phyloP scores from a whole-genome alignment of 2,113 vertebrate genomes.

The Entelurus aequoreus region DNA sequence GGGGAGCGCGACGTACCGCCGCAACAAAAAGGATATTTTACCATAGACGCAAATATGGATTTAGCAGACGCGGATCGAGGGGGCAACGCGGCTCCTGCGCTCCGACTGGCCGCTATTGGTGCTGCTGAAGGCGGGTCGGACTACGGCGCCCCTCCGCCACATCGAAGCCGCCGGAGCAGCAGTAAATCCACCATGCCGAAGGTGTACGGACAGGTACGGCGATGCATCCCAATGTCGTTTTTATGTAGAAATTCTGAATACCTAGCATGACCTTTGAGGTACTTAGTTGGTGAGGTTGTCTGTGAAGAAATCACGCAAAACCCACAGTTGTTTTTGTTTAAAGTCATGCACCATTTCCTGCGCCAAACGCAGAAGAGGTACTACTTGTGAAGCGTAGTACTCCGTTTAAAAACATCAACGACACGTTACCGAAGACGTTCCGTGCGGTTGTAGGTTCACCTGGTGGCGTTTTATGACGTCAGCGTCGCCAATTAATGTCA shows the following conservation, averaged over 20 bases:
- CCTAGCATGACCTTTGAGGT: conserved; percentile 19
- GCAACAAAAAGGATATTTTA: conserved; percentile 64
- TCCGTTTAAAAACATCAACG: background rate
- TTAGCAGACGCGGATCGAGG: conserved; percentile 42
- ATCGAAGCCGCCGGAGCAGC: conserved; percentile 61
- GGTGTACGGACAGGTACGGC: conserved; percentile 74
- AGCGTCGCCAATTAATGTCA: background rate
- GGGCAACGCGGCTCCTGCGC: conserved; percentile 46
- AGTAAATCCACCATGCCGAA: conserved; percentile 60
- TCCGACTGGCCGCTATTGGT: conserved; percentile 42
- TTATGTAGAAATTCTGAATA: background rate
- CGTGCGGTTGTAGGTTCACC: background rate
- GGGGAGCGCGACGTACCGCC: conserved; percentile 54
- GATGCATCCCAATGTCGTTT: background rate
- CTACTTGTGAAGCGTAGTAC: background rate
- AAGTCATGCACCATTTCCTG: background rate
- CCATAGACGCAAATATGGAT: conserved; percentile 42
- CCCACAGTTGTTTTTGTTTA: conserved; percentile 23
- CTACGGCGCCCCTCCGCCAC: conserved; percentile 37
- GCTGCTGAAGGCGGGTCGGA: conserved; percentile 42
- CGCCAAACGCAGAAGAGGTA: background rate
- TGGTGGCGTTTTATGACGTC: background rate
- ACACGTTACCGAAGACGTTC: too few species aligned
- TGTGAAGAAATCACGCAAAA: conserved; percentile 15
- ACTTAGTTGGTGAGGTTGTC: conserved; percentile 19